phyloP scores from a whole-genome alignment of 2,797 vertebrate genomes.

The Pseudopleuronectes americanus region DNA sequence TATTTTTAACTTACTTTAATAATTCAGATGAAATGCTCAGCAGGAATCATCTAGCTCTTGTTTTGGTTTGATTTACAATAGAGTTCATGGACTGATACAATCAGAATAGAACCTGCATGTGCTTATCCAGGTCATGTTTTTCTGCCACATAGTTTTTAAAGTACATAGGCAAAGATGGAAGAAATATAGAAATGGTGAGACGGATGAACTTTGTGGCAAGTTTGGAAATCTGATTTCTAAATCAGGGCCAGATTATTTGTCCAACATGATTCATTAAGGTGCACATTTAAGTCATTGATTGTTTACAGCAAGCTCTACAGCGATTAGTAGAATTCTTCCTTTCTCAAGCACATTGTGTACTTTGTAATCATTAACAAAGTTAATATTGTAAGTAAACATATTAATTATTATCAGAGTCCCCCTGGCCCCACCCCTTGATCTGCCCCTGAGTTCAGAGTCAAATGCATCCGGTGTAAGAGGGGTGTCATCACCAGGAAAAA shows the following conservation, averaged over 20 bases:
- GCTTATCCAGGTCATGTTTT: not conserved
- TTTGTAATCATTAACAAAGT: too few relatives aligned
- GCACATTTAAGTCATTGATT: too few relatives aligned
- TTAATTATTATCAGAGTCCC: too few relatives aligned
- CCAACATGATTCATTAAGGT: too few relatives aligned
- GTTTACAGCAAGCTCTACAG: too few relatives aligned
- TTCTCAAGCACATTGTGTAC: too few relatives aligned
- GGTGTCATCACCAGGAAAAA: slow-evolving; percentile 50
- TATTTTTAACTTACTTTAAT: not conserved
- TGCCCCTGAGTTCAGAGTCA: slow-evolving; percentile 22
- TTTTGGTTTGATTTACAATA: not conserved
- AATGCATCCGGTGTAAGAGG: slow-evolving; percentile 26
- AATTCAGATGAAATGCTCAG: slow-evolving; percentile 21
- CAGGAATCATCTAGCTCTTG: not conserved
- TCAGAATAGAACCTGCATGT: too few relatives aligned
- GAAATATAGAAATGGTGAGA: not conserved
- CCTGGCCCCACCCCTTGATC: too few relatives aligned
- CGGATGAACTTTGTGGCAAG: not conserved
- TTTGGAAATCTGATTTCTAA: not conserved
- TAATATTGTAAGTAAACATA: too few relatives aligned
- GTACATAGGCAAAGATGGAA: not conserved
- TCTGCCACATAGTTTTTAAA: not conserved
- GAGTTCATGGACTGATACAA: not conserved
- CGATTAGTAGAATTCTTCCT: too few relatives aligned
- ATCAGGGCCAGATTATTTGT: too few relatives aligned